Conservation (phyloP, 2,113 vertebrate genomes). For the Caloenas nicobarica region DNA sequence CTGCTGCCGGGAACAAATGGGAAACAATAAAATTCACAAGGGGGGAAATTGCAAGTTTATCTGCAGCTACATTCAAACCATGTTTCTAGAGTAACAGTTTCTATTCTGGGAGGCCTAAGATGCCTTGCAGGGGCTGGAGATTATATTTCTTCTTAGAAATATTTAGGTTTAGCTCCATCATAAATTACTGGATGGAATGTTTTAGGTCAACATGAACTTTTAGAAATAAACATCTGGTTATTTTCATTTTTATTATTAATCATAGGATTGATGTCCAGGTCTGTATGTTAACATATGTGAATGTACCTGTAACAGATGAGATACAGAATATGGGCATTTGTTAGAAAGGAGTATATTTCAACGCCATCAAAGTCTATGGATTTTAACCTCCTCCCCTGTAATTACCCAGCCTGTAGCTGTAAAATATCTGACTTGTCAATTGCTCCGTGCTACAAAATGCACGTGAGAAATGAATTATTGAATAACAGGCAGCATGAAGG, state of each 20-base stretch:
- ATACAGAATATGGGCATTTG: slow-evolving; percentile 48
- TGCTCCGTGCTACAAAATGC: background rate
- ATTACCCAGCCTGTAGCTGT: slow-evolving; percentile 12
- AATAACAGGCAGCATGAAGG: background rate
- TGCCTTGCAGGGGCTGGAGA: slow-evolving; percentile 42
- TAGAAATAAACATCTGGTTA: slow-evolving; percentile 65
- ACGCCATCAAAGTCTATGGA: background rate
- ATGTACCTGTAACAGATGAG: slow-evolving; percentile 36
- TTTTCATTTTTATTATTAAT: slow-evolving; percentile 63
- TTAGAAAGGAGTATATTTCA: slow-evolving; percentile 44
- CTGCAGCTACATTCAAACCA: background rate
- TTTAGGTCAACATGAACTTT: slow-evolving; percentile 65
- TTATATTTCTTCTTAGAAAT: slow-evolving; percentile 64
- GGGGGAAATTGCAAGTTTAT: slow-evolving; percentile 20
- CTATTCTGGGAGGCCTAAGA: slow-evolving; percentile 62
- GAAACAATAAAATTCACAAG: slow-evolving; percentile 39
- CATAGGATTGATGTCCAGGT: slow-evolving; percentile 30
- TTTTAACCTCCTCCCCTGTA: slow-evolving; percentile 8
- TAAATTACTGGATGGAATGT: slow-evolving; percentile 68
- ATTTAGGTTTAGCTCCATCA: slow-evolving; percentile 48
- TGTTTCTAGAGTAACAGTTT: slow-evolving; percentile 49
- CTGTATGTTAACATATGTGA: slow-evolving; percentile 16
- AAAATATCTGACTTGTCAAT: slow-evolving; percentile 30
- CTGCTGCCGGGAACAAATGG: slow-evolving; percentile 24
- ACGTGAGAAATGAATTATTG: background rate